Percentiles rank a stretch among this genome's conserved stretches.
Evolutionary conservation across 2,113 vertebrate species (phyloP).

Genomic region (Notarius quadriscutis): DNA sequence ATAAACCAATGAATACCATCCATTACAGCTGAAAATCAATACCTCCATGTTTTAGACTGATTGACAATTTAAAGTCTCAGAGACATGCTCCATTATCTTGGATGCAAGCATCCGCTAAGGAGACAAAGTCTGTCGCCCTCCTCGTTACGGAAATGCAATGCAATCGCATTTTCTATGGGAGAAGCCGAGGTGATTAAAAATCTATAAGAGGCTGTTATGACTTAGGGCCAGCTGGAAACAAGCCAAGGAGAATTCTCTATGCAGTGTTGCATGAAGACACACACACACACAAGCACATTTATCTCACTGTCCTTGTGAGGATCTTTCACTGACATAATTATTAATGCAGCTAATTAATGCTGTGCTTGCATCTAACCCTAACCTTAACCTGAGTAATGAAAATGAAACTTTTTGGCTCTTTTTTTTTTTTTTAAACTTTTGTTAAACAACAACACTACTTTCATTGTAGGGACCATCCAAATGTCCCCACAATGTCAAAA

Average conservation of each 20-base stretch:
- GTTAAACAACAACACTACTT: no score
- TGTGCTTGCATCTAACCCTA: no score
- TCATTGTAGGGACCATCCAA: no score
- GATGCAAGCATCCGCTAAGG: slow-evolving; percentile 19
- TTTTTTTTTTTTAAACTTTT: no score
- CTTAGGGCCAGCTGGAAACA: slow-evolving; percentile 43
- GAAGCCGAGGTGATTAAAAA: slow-evolving; percentile 47
- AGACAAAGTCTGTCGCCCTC: slow-evolving; percentile 39
- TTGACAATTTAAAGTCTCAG: slow-evolving; percentile 46
- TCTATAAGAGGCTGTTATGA: slow-evolving; percentile 51
- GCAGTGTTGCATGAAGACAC: slow-evolving; percentile 31
- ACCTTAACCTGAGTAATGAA: no score
- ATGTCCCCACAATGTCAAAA: no score
- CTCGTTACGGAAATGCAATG: slow-evolving; percentile 31
- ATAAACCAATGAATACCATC: slow-evolving; percentile 39
- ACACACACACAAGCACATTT: slow-evolving; percentile 4
- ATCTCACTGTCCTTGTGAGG: no score
- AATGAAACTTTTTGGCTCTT: no score
- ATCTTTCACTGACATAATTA: no score
- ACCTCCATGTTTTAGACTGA: slow-evolving; percentile 43
- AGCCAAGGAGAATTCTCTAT: slow-evolving; percentile 20
- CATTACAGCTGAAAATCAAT: slow-evolving; percentile 44
- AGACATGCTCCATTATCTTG: slow-evolving; percentile 42
- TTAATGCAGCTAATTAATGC: no score
- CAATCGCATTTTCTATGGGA: slow-evolving; percentile 41